phyloP scores from a whole-genome alignment of 2,113 vertebrate species.

The Vimba vimba region DNA sequence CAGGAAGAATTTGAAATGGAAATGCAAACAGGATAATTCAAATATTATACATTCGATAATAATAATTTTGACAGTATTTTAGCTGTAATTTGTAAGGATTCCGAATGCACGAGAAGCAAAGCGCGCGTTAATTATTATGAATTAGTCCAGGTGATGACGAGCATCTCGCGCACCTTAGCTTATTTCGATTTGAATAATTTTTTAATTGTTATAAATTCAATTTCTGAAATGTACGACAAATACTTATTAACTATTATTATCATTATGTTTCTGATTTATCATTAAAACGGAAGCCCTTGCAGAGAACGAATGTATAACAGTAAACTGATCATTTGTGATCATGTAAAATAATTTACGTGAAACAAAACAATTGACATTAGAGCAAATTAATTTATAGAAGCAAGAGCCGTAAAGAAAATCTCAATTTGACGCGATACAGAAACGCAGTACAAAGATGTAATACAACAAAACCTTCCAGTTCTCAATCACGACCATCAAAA shows the following conservation, averaged over 20 bases:
- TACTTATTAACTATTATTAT: background rate
- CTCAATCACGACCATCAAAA: too few relatives aligned
- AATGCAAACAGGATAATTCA: background rate
- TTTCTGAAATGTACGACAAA: background rate
- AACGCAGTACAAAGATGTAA: too few relatives aligned
- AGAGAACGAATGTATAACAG: background rate
- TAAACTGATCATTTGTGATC: background rate
- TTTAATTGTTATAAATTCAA: background rate
- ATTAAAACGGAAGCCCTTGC: background rate
- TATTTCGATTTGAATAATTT: background rate
- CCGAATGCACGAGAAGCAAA: background rate
- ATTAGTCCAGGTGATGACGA: background rate
- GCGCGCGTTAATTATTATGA: background rate
- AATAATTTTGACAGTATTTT: background rate
- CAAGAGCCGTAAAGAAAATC: too few relatives aligned
- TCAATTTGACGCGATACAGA: too few relatives aligned
- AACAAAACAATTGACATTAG: background rate
- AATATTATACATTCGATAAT: background rate
- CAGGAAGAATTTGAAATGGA: background rate
- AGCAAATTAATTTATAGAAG: background rate
- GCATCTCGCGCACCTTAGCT: background rate
- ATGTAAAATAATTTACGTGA: background rate
- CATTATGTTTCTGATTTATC: background rate
- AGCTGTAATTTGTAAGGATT: background rate
- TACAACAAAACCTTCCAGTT: too few relatives aligned